Conservation (phyloP, 2,113 vertebrate species). For the Nicator chloris region DNA sequence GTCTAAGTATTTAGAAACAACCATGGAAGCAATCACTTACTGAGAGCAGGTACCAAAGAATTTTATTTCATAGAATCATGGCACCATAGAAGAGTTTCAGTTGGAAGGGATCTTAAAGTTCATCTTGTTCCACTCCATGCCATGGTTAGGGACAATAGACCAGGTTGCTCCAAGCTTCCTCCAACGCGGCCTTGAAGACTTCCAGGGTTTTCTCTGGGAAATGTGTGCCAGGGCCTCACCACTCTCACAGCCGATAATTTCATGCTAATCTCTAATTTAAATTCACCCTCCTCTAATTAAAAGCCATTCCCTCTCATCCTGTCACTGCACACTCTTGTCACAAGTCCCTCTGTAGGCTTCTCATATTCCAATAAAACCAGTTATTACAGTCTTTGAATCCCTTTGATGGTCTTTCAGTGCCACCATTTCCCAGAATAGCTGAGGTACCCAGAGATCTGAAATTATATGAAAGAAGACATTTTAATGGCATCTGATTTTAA, state of each 20-base stretch:
- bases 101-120: background rate
- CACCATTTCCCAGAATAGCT: background rate
- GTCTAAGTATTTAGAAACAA: background rate
- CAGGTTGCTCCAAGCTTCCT: background rate
- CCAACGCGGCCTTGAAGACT: background rate
- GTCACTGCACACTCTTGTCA: background rate
- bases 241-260: background rate
- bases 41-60: background rate
- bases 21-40: background rate
- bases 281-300: background rate
- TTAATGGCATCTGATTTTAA: background rate
- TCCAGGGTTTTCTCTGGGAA: background rate
- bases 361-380: background rate
- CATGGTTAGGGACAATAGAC: background rate
- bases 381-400: background rate
- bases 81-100: background rate
- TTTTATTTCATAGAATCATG: background rate
- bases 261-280: background rate
- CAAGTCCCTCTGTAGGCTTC: background rate
- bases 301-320: background rate
- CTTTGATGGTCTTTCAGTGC: background rate
- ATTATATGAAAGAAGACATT: background rate
- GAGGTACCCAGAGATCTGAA: background rate
- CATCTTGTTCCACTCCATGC: background rate
- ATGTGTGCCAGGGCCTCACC: background rate